Conservation (phyloP, 2,113 vertebrate species). For the Rallus limicola region DNA sequence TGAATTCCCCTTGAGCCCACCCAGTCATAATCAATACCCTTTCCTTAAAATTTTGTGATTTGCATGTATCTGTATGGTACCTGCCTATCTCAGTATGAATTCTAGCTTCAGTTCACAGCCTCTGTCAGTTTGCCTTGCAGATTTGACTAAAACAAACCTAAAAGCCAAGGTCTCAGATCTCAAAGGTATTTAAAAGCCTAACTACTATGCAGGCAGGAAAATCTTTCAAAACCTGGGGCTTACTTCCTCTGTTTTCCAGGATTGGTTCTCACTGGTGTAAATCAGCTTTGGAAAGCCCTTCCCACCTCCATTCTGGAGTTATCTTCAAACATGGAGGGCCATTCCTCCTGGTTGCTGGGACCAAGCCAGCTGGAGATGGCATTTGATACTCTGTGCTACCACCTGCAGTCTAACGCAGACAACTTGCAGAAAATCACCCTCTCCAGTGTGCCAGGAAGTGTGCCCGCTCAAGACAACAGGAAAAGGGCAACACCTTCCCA, state of each 20-base stretch:
- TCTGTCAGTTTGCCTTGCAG: background rate
- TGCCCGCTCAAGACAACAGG: too few species aligned
- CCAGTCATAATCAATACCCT: background rate
- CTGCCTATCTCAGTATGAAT: background rate
- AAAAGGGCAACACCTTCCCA: background rate
- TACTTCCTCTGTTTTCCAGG: background rate
- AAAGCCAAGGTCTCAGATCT: background rate
- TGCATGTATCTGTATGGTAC: background rate
- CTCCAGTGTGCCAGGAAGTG: background rate
- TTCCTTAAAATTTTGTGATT: background rate
- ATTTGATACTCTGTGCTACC: background rate
- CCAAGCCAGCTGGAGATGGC: background rate
- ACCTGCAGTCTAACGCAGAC: background rate
- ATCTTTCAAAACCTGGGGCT: background rate
- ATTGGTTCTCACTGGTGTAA: background rate
- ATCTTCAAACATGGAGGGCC: rapidly evolving
- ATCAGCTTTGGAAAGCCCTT: background rate
- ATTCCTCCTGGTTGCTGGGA: background rate
- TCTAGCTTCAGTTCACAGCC: background rate
- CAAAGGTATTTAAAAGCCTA: background rate
- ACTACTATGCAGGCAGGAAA: background rate
- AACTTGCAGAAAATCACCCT: background rate
- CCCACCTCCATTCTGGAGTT: background rate
- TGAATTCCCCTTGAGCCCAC: background rate
- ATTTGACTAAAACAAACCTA: background rate